Base-by-base conservation (phyloP, 2,888 invertebrate species). In the Nomada flava region DNA sequence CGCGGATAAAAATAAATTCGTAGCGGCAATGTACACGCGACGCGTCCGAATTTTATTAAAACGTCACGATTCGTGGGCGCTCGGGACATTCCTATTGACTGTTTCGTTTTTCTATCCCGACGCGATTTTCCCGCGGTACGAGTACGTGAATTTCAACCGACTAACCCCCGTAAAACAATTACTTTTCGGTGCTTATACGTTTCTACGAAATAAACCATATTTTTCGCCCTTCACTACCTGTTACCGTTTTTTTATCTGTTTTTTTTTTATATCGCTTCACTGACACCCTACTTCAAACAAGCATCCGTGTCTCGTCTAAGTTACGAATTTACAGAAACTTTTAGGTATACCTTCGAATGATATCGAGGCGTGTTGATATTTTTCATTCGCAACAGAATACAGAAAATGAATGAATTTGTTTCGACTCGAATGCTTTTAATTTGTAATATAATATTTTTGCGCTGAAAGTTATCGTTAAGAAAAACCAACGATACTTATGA, bases 41-140 rank as follows among this genome's bases (percentile, higher is more conserved):
- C 59, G 26, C 20, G 77, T 52, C 7, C 23, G 50, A 72, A 80
- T 79, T 80, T 68, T 71, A 71, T 63, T 67, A 68, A 72, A 79
- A 62, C 72, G 50, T 63, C 80, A 67, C 63, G 52, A 67, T 20
- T 36, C 72, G 63, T 50, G 72, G 5, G 63, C 68, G 63, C 15
- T 71, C 63, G 13, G 57, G 53, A 36, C 36, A 55, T 52, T n/a
- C 60, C n/a, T 69, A 79, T 79, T 50, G 65, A 55, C 50, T 70
- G 71, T 65, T 79, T 71, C 70, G 11, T 44, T 18, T 52, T 55
- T 23, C 44, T 20, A 36, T 20, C 47, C 23, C 47, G 63, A 44
- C 18, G 42, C 79, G 69, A 42, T 42, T 47, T 55, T 29, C 60
- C 55, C 47, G 20, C 44, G 4, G 23, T 13, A 11, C 23, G 57